phyloP scores from a whole-genome alignment of 2,113 vertebrate genomes.

The Neotoma lepida region DNA sequence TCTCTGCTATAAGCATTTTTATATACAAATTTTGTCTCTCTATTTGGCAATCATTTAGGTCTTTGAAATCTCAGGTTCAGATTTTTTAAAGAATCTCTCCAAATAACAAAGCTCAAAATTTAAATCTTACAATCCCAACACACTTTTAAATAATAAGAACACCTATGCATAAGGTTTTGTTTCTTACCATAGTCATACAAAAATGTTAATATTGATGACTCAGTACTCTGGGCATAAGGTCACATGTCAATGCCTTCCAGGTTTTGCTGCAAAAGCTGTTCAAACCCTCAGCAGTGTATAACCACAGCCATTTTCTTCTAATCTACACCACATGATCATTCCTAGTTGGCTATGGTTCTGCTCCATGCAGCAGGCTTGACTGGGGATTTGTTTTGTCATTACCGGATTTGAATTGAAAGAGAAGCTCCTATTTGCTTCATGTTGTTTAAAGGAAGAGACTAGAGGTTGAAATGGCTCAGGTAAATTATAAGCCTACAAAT shows the following conservation, averaged over 20 bases:
- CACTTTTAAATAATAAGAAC: conserved; percentile 13
- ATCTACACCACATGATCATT: neutral
- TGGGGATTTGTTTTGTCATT: neutral
- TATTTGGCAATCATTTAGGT: neutral
- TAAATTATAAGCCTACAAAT: neutral
- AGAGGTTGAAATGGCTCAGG: neutral
- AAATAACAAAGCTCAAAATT: neutral
- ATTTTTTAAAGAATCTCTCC: conserved; percentile 21
- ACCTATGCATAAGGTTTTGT: neutral
- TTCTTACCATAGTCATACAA: neutral
- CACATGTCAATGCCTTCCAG: neutral
- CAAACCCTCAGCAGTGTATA: neutral
- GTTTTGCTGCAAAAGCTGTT: conserved; percentile 18
- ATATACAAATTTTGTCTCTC: conserved; percentile 16
- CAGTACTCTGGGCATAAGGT: neutral
- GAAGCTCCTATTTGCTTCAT: neutral
- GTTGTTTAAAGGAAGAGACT: neutral
- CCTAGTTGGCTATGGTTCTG: neutral
- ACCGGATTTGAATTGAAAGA: neutral
- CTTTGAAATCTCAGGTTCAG: conserved; percentile 26
- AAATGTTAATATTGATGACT: conserved; percentile 15
- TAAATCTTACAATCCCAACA: neutral
- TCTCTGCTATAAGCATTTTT: conserved; percentile 20
- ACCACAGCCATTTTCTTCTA: neutral
- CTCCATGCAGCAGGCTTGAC: neutral